Conservation (phyloP, 2,888 invertebrate genomes). For the Heteromyza rotundicornis region DNA sequence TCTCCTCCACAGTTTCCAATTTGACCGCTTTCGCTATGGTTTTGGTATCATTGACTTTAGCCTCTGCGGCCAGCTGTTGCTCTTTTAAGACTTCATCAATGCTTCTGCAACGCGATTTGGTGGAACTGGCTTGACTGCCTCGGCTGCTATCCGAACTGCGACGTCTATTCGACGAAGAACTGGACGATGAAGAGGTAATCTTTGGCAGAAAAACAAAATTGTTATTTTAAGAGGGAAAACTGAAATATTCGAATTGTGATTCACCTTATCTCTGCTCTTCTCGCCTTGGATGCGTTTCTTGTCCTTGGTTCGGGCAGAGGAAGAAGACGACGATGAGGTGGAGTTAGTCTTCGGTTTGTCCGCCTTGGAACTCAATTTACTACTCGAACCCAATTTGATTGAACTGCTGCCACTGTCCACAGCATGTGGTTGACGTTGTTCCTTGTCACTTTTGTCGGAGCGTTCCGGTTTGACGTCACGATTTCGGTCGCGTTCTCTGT, state of each 20-base stretch:
- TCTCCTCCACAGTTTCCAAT: neutral
- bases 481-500: slow-evolving; percentile 26
- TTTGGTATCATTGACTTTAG: neutral
- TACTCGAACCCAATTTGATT: too few species aligned
- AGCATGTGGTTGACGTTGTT: slow-evolving; percentile 28
- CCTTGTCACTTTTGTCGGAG: slow-evolving; percentile 12
- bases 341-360: slow-evolving; percentile 23
- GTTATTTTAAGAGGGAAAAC: neutral
- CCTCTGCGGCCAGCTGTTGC: slow-evolving; percentile 17
- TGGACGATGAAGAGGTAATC: slow-evolving; percentile 41
- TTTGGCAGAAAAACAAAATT: slow-evolving; percentile 13
- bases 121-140: slow-evolving; percentile 45
- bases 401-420: too few species aligned
- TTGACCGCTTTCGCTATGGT: neutral
- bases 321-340: slow-evolving; percentile 33
- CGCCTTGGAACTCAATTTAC: too few species aligned
- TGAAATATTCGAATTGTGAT: slow-evolving; percentile 25
- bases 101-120: slow-evolving; percentile 29
- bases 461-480: neutral
- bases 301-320: slow-evolving; percentile 41
- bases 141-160: slow-evolving; percentile 58
- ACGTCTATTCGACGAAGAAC: slow-evolving; percentile 47
- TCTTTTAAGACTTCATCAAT: neutral
- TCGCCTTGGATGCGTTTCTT: slow-evolving; percentile 40
- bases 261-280: slow-evolving; percentile 34